Evolutionary conservation across 2,113 vertebrate species (phyloP).

Genomic region (Syngnathoides biaculeatus): DNA sequence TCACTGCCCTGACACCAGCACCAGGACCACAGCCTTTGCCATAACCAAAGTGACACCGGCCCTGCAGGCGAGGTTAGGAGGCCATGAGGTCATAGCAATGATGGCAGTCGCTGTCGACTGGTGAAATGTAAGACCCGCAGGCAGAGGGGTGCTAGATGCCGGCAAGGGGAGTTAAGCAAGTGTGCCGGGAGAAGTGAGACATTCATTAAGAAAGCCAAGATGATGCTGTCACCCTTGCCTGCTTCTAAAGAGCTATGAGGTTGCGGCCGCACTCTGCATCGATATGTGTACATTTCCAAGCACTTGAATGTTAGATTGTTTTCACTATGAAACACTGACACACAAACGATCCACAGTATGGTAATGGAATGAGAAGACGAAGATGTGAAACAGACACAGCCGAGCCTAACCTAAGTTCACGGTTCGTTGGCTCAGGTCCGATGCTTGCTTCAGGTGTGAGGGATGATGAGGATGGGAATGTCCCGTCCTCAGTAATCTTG

Average conservation of each 20-base stretch:
- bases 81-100: slow-evolving; percentile 71
- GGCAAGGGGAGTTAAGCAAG: slow-evolving; percentile 62
- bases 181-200: slow-evolving; percentile 72
- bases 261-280: slow-evolving; percentile 30
- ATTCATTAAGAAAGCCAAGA: slow-evolving; percentile 80
- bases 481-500: slow-evolving; percentile 30
- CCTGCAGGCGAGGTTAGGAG: slow-evolving; percentile 67
- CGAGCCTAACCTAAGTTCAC: slow-evolving; percentile 28
- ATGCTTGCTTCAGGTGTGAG: slow-evolving; percentile 33
- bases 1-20: slow-evolving; percentile 65
- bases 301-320: slow-evolving; percentile 45
- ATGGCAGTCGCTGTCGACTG: slow-evolving; percentile 71
- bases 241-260: slow-evolving; percentile 64
- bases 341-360: slow-evolving; percentile 26
- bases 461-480: slow-evolving; percentile 53
- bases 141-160: slow-evolving; percentile 65
- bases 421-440: slow-evolving; percentile 43
- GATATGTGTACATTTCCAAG: slow-evolving; percentile 43
- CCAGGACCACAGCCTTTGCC: slow-evolving; percentile 46
- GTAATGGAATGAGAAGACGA: slow-evolving; percentile 32
- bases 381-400: slow-evolving; percentile 16
- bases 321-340: slow-evolving; percentile 42
- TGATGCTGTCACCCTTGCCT: slow-evolving; percentile 73
- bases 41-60: slow-evolving; percentile 74
- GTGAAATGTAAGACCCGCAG: slow-evolving; percentile 63